Evolutionary conservation across 2,888 invertebrate species (phyloP), one percentile per base, ranked within the genome.

Genomic region (Panzeria rudis): DNA sequence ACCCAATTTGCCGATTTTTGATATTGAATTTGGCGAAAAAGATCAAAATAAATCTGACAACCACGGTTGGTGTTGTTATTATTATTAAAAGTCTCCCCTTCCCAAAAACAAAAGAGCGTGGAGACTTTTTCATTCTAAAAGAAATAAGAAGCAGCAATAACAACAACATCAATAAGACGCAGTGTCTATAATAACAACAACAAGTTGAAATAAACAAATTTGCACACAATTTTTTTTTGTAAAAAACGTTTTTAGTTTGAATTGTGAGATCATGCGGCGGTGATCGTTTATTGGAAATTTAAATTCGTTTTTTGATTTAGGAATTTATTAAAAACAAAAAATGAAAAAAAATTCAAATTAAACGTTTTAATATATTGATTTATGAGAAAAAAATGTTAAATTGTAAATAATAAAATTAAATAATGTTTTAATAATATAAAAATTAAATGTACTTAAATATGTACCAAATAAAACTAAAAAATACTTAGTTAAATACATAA

Each of bases 181-280:
- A 23, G 29, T 2, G 35, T 32, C 59, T 29, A 11, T 54, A 54
- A 47, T 29, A 23, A 25, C 35, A 73, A 47, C 56, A 72, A 35
- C 35, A 35, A 25, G 41, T 41, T 35, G 56, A 84, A 71, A 73
- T 73, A 78, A 78, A 83, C 73, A 73, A 79, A 79, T 75, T 81
- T 72, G 76, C 84, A 81, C 72, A 77, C 15, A 76, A 68, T 66
- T 25, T 61, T 20, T 15, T 75, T 17, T 38, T 32, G 8, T n/a
- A 11, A 47, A 13, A 29, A 47, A 52, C 64, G 72, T 47, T 76
- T 80, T 86, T 77, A 86, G 86, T 79, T 86, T 76, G 77, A 86
- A 77, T 86, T 83, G 80, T 83, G 80, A 80, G 79, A 86, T 83
- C 86, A 83, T 86, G 68, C 83, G 83, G 79, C 83, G 75, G 75